phyloP scores from a whole-genome alignment of 2,797 vertebrate genomes.

The Hoplostethus atlanticus region DNA sequence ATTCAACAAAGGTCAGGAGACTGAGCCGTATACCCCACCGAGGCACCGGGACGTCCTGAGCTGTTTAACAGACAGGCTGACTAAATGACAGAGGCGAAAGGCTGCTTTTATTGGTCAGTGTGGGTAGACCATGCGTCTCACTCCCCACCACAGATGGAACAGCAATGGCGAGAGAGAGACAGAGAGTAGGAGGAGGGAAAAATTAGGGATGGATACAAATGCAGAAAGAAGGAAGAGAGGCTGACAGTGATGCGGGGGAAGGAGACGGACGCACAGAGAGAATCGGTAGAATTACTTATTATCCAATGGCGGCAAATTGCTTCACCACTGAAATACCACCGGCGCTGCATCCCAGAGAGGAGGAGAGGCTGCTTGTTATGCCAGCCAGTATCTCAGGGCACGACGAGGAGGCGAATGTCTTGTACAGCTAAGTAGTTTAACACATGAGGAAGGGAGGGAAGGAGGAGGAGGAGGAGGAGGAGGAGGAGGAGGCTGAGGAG shows the following conservation, averaged over 20 bases:
- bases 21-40: background rate
- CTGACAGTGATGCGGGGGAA: conserved; percentile 22
- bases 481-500: conserved; percentile 17
- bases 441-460: conserved; percentile 50
- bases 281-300: conserved; percentile 40
- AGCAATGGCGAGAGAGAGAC: no score
- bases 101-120: conserved; percentile 66
- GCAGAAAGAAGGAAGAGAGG: conserved; percentile 19
- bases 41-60: conserved; percentile 44
- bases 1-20: conserved; percentile 32
- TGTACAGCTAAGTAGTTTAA: conserved; percentile 72
- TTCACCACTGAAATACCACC: conserved; percentile 53
- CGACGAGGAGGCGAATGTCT: conserved; percentile 45
- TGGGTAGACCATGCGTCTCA: conserved; percentile 75
- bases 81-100: conserved; percentile 57
- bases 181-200: conserved; percentile 6
- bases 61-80: conserved; percentile 62
- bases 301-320: conserved; percentile 44
- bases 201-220: conserved; percentile 21
- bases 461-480: conserved; percentile 21
- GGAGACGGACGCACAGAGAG: conserved; percentile 11
- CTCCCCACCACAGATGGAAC: conserved; percentile 63
- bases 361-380: conserved; percentile 70
- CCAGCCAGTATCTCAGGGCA: conserved; percentile 66
- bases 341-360: conserved; percentile 45